Evolutionary conservation across 1,140 invertebrate genomes (phyloP), one percentile per base, ranked within the genome.

Genomic region (Leptopilina clavipes): DNA sequence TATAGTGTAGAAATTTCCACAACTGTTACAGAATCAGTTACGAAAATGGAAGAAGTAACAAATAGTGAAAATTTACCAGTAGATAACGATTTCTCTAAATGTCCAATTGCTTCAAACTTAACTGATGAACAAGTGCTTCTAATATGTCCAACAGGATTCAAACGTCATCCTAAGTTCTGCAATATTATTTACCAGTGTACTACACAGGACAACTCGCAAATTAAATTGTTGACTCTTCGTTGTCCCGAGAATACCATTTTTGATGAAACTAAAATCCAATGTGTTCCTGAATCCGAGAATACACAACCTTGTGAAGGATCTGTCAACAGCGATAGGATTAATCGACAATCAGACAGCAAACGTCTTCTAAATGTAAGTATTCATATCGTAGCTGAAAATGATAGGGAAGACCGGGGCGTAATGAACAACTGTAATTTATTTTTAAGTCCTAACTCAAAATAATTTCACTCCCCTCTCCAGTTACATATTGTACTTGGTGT

Each of bases 131-230:
- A 96, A 89, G 90, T 94, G 74, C 87, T 93, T 7, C 92, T 94
- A 65, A 92, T 95, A 5, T 96, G 95, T 85, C 95, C 95, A 14
- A 95, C 95, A 44, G 95, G 95, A 44, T 96, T 96, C 89, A 92
- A 92, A 83, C 92, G 95, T 78, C 95, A 97, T 92, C 95, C 95
- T 0, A 94, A 95, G 86, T 94, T 95, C 82, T 97, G 96, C 83
- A 95, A 96, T 85, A 86, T 95, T 54, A 96, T 96, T 88, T 97
- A 97, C 83, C 95, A 97, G 86, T 97, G 96, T 85, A 94, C 93
- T 14, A 92, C 91, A 75, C 87, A 91, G 0, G 89, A 93, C 19
- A 93, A 88, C 44, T 93, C 93, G 83, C 93, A 96, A 78, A 88
- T 95, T 7, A 95, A 95, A 83, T 91, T 96, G 73, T 90, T 95